Evolutionary conservation across 2,888 invertebrate genomes (phyloP).

Genomic region (Eulithis testata): DNA sequence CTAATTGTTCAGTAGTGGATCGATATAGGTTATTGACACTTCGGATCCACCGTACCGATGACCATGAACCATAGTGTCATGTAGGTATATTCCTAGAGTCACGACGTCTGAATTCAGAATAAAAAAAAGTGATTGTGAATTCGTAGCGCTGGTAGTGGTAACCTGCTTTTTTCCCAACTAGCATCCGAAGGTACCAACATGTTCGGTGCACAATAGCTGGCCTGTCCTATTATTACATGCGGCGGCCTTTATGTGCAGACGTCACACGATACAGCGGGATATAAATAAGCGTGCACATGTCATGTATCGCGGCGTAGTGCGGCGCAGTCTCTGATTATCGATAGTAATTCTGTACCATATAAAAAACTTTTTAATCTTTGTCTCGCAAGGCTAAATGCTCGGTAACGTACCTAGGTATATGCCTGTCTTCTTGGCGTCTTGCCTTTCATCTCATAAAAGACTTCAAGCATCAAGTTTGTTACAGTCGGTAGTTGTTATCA

Average conservation of each 20-base stretch:
- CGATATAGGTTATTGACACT: no score
- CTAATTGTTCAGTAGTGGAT: no score
- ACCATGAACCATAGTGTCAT: no score
- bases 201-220: slow-evolving; percentile 63
- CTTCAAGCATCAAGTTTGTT: no score
- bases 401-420: no score
- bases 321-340: slow-evolving; percentile 33
- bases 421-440: no score
- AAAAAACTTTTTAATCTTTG: no score
- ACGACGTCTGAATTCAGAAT: slow-evolving; percentile 22
- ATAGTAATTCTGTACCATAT: slow-evolving; percentile 1
- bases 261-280: slow-evolving; percentile 65
- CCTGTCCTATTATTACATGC: slow-evolving; percentile 73
- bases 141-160: not conserved
- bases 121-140: not conserved
- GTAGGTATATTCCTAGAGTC: no score
- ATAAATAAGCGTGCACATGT: slow-evolving; percentile 69
- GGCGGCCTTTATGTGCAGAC: slow-evolving; percentile 63
- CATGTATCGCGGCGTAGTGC: slow-evolving; percentile 58
- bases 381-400: no score
- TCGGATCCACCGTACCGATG: no score
- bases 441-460: no score
- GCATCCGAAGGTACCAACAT: slow-evolving; percentile 44
- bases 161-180: slow-evolving; percentile 10
- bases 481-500: no score